Base-by-base conservation (phyloP, 92 coral and sea anemone genomes). In the Phymanthus crucifer region DNA sequence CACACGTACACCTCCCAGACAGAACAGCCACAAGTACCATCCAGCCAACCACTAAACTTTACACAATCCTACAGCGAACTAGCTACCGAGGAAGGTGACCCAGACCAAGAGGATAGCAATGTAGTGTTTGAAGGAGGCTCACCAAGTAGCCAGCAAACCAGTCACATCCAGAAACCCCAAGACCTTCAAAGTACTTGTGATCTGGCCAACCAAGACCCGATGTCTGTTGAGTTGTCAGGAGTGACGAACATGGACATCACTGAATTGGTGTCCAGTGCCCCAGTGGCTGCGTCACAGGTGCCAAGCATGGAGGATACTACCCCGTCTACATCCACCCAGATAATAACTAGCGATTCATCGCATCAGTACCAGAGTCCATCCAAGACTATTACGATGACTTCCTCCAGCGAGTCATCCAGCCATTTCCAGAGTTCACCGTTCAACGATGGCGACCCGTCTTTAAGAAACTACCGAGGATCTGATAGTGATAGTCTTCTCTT, bases 401-500 rank as follows among this genome's bases (percentile, higher is more conserved):
- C 66, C 23, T 61, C 68, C 21, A 40, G 33, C 23, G 71, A 54
- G 3, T 72, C 79, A 3, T 36, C 84, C 12, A 31, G 46, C 12
- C 70, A 58, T 14, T 65, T 57, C 32, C 70, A 50, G 36, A 71
- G 73, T 32, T 27, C 70, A 35, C 19, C 67, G 2, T 74, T 74
- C 29, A 43, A 16, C 16, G 73, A 78, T 52, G 66, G 74, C 72
- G 77, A 70, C 18, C 83, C 38, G 35, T 24, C 81, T 48, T 38
- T 52, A 19, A 76, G 84, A 61, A 90, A 75, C 66, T 68, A 75
- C 40, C 82, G 83, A 65, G 65, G 84, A 19, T 54, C 86, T 12
- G 90, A 86, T 3, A 85, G 84, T 27, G 97, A 92, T 70, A 81
- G 81, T 16, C 76, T 92, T 1, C 17, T 66, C n/a, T 78, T 92